These are phyloP conservation scores for Dolichopus griseipennis DNA, from an alignment of 2,888 invertebrate species.

Conservation along the genomic window DNA sequence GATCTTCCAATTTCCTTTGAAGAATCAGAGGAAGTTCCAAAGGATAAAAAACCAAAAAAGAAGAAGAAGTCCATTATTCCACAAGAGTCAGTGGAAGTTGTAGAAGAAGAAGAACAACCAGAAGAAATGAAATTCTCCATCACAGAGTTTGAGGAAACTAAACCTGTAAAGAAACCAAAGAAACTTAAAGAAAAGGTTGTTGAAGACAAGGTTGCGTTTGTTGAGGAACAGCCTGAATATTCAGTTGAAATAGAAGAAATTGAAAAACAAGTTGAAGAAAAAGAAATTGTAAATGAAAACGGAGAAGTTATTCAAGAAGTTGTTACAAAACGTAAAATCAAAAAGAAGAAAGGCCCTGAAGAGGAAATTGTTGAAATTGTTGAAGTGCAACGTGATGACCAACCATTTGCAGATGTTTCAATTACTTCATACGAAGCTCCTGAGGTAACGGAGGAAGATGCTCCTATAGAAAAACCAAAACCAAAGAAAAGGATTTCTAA, in stretches of 20 bases:
- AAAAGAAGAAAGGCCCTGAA: constrained; percentile 41
- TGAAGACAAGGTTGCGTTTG: constrained; percentile 26
- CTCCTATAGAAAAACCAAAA: constrained; percentile 31
- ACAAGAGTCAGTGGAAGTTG: constrained; percentile 19
- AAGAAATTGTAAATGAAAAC: constrained; percentile 28
- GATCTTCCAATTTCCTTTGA: constrained; percentile 29
- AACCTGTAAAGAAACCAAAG: constrained; percentile 21
- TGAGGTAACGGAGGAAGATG: constrained; percentile 25
- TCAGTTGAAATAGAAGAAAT: constrained; percentile 16
- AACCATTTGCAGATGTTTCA: constrained; percentile 41
- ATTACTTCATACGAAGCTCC: constrained; percentile 41
- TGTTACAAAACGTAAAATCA: constrained; percentile 37
- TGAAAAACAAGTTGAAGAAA: constrained; percentile 14
- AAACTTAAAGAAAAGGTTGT: constrained; percentile 22
- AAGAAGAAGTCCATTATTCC: constrained; percentile 17
- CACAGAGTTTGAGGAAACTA: constrained; percentile 25
- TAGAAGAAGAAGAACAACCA: constrained; percentile 23
- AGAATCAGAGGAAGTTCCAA: constrained; percentile 24
- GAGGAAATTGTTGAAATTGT: constrained; percentile 42
- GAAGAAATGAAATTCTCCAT: constrained; percentile 29
- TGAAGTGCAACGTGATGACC: constrained; percentile 41
- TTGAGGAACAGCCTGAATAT: constrained; percentile 28
- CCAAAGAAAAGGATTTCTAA: neutral
- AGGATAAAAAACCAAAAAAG: constrained; percentile 25
- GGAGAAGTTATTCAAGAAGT: constrained; percentile 34